A percentile compares a stretch with the other conserved stretches of the same genome.
These are phyloP conservation scores for Dromius quadrimaculatus DNA, from an alignment of 2,888 invertebrate species.

Conservation along the genomic window DNA sequence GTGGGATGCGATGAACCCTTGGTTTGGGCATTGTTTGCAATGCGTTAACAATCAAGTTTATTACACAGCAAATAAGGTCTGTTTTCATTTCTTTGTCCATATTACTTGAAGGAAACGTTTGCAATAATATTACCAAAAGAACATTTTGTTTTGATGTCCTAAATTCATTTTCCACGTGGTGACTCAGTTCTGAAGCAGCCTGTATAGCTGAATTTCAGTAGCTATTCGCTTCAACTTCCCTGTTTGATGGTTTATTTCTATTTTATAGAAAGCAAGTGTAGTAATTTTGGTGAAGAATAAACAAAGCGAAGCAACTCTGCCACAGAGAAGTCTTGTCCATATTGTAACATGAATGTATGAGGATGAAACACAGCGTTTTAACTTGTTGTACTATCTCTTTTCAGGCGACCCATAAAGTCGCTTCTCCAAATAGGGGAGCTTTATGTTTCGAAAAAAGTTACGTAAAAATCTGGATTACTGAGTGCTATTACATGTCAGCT, in stretches of 20 bases:
- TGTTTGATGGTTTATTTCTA: too few species aligned
- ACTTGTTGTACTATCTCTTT: not conserved
- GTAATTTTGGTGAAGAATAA: not conserved
- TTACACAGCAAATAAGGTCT: too few species aligned
- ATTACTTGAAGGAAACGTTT: too few species aligned
- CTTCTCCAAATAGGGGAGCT: not conserved
- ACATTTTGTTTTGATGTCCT: not conserved
- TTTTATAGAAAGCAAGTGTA: not conserved
- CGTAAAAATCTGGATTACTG: constrained; percentile 2
- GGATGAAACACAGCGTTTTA: constrained; percentile 9
- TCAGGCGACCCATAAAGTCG: not conserved
- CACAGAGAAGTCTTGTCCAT: not conserved
- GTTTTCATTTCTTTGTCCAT: too few species aligned
- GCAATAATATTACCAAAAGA: too few species aligned
- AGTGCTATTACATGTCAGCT: not conserved
- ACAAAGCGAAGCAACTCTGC: not conserved
- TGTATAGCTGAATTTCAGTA: too few species aligned
- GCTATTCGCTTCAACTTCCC: too few species aligned
- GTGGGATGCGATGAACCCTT: too few species aligned
- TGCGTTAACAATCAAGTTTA: too few species aligned
- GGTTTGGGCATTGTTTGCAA: too few species aligned
- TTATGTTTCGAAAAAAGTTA: constrained; percentile 1
- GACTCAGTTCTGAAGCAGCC: too few species aligned
- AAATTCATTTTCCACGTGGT: too few species aligned
- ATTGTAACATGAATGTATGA: constrained; percentile 4